Percentiles rank a stretch among this genome's conserved stretches.
Conservation (phyloP, 2,888 invertebrate species). For the Sepioteuthis lessoniana region DNA sequence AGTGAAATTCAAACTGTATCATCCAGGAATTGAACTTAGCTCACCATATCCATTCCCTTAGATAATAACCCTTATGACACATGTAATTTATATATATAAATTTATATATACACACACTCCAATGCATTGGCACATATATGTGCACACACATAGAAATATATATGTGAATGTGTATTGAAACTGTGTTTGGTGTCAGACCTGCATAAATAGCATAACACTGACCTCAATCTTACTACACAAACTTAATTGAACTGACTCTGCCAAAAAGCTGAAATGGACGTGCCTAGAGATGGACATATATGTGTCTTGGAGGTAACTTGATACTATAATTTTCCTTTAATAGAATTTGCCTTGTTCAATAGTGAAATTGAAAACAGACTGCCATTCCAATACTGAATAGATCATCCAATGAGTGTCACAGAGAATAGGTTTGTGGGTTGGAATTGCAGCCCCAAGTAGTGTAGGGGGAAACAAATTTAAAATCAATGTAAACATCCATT, state of each 20-base stretch:
- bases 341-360: conserved; percentile 8
- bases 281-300: not conserved
- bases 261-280: too few relatives aligned
- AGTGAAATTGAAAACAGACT: not conserved
- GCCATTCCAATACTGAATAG: not conserved
- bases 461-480: not conserved
- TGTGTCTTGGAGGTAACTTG: not conserved
- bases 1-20: too few relatives aligned
- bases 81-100: not conserved
- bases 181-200: not conserved
- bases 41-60: too few relatives aligned
- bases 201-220: not conserved
- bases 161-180: not conserved
- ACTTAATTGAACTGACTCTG: not conserved
- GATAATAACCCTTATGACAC: too few relatives aligned
- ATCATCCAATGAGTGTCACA: not conserved
- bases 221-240: not conserved
- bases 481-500: not conserved
- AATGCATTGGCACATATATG: not conserved
- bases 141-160: not conserved
- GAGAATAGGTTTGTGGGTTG: not conserved
- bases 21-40: too few relatives aligned
- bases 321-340: conserved; percentile 33
- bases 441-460: not conserved
- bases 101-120: not conserved